Conservation (phyloP, 2,113 vertebrate genomes). For the Pelodiscus sinensis region DNA sequence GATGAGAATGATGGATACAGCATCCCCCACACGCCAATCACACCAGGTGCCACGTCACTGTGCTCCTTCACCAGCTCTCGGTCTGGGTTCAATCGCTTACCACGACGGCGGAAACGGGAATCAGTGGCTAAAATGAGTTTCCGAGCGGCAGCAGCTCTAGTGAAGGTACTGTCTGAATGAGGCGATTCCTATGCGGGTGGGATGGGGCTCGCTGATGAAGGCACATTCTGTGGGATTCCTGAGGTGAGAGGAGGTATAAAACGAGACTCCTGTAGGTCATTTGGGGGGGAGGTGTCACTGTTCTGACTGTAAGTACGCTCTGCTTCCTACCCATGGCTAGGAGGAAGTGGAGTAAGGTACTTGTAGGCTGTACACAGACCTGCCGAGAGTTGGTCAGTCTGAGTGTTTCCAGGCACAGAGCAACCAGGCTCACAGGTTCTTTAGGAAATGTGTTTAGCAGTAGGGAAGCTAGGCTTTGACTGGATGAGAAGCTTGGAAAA, state of each 20-base stretch:
- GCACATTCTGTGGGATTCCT: neutral
- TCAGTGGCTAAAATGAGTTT: slow-evolving; percentile 99
- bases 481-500: neutral
- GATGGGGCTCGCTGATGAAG: neutral
- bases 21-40: slow-evolving; percentile 92
- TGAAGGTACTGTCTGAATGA: slow-evolving; percentile 82
- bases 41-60: slow-evolving; percentile 90
- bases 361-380: neutral
- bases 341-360: neutral
- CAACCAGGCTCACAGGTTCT: fast-evolving
- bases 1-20: slow-evolving; percentile 94
- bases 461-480: neutral
- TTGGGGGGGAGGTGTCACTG: neutral
- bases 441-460: neutral
- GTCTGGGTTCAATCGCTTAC: slow-evolving; percentile 92
- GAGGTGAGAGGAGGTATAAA: neutral
- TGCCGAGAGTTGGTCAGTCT: neutral
- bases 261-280: neutral
- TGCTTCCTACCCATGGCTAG: neutral
- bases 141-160: slow-evolving; percentile 91
- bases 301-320: neutral
- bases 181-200: neutral
- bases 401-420: neutral
- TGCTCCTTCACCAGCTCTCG: slow-evolving; percentile 98
- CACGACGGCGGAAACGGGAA: slow-evolving; percentile 92